Base-by-base conservation (phyloP, 2,888 invertebrate genomes). In the Parasteatoda lunata region DNA sequence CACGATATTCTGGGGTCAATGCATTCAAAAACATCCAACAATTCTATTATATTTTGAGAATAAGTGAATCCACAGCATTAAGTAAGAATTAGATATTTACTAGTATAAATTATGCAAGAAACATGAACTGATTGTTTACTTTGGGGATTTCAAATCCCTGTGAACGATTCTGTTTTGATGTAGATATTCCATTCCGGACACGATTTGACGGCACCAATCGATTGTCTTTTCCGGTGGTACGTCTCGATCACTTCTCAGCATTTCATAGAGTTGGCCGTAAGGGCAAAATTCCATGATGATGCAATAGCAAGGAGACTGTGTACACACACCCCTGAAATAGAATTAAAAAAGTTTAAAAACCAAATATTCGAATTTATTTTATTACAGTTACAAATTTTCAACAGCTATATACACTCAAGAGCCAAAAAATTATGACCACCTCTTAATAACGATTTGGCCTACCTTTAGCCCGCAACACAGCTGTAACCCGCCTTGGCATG, bases 211-310 rank as follows among this genome's bases (percentile, higher is more conserved):
- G 69, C 97, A 95, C 98, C 99, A 99, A 89, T 95, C 95, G 64
- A 97, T 94, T 83, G 98, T 94, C 91, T 97, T 95, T 76, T 94
- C 93, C n/a, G 97, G 97, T 76, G 96, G 95, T 90, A 98, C 95
- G 90, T 95, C 94, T 90, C 96, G 95, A 54, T 97, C 96, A 90
- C 96, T 95, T 90, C 95, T 94, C 77, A 99, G 94, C 91, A 98
- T 95, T 92, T 98, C 96, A 92, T 97, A 98, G 65, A 99, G 93
- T 49, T 98, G 97, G 3, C 99, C 99, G 91, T 96, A 96, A 3
- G 97, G 97, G 92, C 99, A 99, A 92, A 95, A 99, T 92, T 99
- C 99, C 99, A 99, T 99, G 84, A 99, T 95, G 90, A 99, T 96
- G 92, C 97, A 97, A 91, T 95, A 98, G 90, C 96, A 96, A 0